A percentile compares a stretch with the other conserved stretches of the same genome.
Conservation (phyloP, 2,888 invertebrate genomes). For the Drosophila quinaria region DNA sequence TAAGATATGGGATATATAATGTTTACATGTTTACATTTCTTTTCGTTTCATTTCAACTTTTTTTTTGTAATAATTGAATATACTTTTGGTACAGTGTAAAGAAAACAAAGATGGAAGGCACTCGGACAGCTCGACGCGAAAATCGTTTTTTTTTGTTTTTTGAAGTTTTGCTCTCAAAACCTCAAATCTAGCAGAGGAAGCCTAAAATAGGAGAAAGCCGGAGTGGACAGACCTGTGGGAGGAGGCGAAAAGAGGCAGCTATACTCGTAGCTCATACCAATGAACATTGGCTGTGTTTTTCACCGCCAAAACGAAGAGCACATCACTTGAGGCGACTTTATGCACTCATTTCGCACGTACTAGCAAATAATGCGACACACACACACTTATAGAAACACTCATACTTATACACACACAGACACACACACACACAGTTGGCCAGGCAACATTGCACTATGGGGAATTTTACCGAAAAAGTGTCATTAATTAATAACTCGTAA, state of each 20-base stretch:
- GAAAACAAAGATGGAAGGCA: conserved; percentile 10
- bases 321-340: conserved; percentile 68
- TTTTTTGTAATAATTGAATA: no score
- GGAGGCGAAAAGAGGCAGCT: not conserved
- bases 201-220: not conserved
- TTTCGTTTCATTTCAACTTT: no score
- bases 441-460: no score
- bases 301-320: conserved; percentile 42
- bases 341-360: conserved; percentile 77
- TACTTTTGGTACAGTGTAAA: not conserved
- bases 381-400: conserved; percentile 1
- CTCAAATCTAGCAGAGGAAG: conserved; percentile 10
- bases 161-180: conserved; percentile 52
- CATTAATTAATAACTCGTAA: no score
- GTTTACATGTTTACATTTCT: no score
- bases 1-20: no score
- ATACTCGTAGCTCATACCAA: conserved; percentile 9
- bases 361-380: conserved; percentile 35
- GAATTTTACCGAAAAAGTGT: no score
- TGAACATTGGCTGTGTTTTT: conserved; percentile 15
- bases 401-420: conserved; percentile 9
- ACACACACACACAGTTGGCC: not conserved
- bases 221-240: not conserved
- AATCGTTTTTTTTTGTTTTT: conserved; percentile 76
- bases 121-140: conserved; percentile 34